Percentiles rank a stretch among this genome's conserved stretches.
phyloP scores from a whole-genome alignment of 2,797 vertebrate species.

The Choloepus didactylus region DNA sequence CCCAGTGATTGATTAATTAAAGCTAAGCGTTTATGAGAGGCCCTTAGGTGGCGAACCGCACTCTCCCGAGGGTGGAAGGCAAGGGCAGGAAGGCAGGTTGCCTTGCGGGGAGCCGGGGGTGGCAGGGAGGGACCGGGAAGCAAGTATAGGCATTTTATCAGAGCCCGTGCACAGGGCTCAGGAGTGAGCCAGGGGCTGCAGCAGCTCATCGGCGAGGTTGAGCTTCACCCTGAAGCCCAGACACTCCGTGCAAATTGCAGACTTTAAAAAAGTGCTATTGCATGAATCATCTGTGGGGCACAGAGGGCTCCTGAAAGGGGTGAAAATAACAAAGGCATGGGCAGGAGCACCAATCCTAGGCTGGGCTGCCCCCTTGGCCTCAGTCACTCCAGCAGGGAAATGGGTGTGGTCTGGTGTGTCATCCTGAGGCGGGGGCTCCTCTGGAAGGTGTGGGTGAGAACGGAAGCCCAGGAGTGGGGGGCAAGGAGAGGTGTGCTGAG shows the following conservation, averaged over 20 bases:
- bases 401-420: not conserved
- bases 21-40: constrained; percentile 71
- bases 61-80: not conserved
- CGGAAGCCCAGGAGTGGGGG: accelerated
- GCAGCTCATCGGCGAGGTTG: not conserved
- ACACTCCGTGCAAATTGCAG: constrained; percentile 43
- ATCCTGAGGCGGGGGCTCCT: not conserved
- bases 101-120: not conserved
- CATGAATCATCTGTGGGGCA: constrained; percentile 69
- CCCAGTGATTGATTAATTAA: constrained; percentile 71
- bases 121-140: not conserved
- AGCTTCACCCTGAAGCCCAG: not conserved
- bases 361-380: not conserved
- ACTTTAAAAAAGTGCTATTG: constrained; percentile 14
- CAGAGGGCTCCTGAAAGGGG: constrained; percentile 31
- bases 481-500: not conserved
- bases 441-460: not conserved
- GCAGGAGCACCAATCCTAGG: not conserved
- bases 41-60: constrained; percentile 66
- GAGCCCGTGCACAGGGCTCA: not conserved
- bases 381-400: not conserved
- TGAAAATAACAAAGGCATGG: constrained; percentile 63
- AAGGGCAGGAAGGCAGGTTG: not conserved
- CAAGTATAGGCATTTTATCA: not conserved
- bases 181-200: not conserved